phyloP scores from a whole-genome alignment of 2,113 vertebrate genomes.

The Limnothrissa miodon region DNA sequence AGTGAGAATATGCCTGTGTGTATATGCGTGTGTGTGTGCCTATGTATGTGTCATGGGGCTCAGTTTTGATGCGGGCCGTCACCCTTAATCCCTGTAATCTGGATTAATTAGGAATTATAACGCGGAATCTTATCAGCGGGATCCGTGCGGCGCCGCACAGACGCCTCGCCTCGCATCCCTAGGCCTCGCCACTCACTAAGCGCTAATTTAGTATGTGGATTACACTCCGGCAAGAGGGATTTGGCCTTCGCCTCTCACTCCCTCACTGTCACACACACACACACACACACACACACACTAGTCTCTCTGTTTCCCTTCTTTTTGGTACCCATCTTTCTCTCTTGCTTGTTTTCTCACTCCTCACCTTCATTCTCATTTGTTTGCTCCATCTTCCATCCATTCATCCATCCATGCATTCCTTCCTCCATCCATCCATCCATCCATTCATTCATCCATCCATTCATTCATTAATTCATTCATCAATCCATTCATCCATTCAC shows the following conservation, averaged over 20 bases:
- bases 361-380: neutral
- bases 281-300: neutral
- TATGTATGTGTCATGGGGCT: constrained; percentile 6
- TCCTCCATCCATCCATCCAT: neutral
- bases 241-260: constrained; percentile 1
- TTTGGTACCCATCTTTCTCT: neutral
- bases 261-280: neutral
- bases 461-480: neutral
- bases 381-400: neutral
- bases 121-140: constrained; percentile 42
- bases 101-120: constrained; percentile 50
- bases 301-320: neutral
- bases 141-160: constrained; percentile 6
- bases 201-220: constrained; percentile 23
- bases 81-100: constrained; percentile 44
- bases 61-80: constrained; percentile 15
- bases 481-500: neutral
- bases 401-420: too few species aligned
- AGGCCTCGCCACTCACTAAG: neutral
- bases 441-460: too few species aligned
- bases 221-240: constrained; percentile 18
- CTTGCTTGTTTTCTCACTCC: neutral
- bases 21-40: neutral
- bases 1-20: neutral
- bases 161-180: neutral